Evolutionary conservation across 1,140 invertebrate genomes (phyloP).

Genomic region (Trachelipus rathkii): DNA sequence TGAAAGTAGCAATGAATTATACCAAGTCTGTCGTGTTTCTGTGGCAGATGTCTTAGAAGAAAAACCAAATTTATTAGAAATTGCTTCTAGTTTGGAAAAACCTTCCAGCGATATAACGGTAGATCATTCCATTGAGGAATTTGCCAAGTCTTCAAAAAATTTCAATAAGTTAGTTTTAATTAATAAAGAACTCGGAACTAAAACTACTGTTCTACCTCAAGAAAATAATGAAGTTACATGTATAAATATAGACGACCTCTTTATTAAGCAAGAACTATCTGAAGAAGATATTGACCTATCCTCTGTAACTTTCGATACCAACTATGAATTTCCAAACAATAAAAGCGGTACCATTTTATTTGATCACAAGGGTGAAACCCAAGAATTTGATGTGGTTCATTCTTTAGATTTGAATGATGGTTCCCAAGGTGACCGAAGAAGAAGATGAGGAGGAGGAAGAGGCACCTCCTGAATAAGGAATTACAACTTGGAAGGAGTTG

Average conservation of each 20-base stretch:
- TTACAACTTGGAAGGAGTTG: too few species aligned
- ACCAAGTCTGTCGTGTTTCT: background rate
- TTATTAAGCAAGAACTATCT: background rate
- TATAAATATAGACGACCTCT: background rate
- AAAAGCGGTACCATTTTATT: too few species aligned
- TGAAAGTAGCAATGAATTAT: background rate
- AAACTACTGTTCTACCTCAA: background rate
- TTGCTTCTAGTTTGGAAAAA: too few species aligned
- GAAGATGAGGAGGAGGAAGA: background rate
- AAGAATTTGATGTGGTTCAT: background rate
- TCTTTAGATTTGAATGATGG: background rate
- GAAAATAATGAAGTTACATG: background rate
- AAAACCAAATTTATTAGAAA: background rate
- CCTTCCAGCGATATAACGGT: background rate
- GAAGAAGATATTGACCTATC: background rate
- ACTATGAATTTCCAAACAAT: too few species aligned
- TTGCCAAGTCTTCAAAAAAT: background rate
- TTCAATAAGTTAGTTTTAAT: slow-evolving; percentile 1
- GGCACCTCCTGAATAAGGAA: too few species aligned
- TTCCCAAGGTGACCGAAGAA: background rate
- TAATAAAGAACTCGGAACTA: background rate
- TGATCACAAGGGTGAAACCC: background rate
- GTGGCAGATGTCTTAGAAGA: background rate
- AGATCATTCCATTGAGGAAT: background rate
- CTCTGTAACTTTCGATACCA: too few species aligned